A percentile compares a stretch with the other conserved stretches of the same genome.
Evolutionary conservation across 2,797 vertebrate genomes (phyloP).

Genomic region (Mus minutoides): DNA sequence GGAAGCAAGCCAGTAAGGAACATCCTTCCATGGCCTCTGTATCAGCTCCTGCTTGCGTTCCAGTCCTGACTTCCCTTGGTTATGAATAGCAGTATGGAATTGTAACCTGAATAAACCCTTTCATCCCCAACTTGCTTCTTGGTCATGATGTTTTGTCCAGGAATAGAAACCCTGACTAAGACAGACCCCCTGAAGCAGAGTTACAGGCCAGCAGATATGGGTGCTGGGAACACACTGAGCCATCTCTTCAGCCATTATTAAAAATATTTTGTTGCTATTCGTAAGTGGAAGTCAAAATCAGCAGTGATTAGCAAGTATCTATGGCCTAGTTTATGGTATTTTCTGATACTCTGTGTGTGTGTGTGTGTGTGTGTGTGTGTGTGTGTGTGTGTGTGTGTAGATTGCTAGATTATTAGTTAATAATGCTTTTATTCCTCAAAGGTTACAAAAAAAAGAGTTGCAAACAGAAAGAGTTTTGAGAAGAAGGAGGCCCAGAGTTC

Average conservation of each 20-base stretch:
- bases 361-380: background rate
- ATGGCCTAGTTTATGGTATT: background rate
- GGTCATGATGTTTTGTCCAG: no score
- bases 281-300: conserved; percentile 21
- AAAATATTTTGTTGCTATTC: background rate
- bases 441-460: conserved; percentile 98
- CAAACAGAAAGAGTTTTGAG: conserved; percentile 93
- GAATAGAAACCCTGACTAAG: no score
- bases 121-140: no score
- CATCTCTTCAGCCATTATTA: background rate
- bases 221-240: background rate
- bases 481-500: conserved; percentile 90
- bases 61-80: no score
- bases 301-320: background rate
- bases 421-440: conserved; percentile 84
- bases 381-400: no score
- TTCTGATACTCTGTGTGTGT: background rate
- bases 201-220: background rate
- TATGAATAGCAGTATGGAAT: no score
- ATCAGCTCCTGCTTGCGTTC: no score
- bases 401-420: conserved; percentile 3
- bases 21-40: no score
- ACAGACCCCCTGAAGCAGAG: background rate
- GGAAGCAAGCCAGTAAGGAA: no score
- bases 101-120: no score